phyloP scores from a whole-genome alignment of 2,888 invertebrate species.

The Sturmia bella region DNA sequence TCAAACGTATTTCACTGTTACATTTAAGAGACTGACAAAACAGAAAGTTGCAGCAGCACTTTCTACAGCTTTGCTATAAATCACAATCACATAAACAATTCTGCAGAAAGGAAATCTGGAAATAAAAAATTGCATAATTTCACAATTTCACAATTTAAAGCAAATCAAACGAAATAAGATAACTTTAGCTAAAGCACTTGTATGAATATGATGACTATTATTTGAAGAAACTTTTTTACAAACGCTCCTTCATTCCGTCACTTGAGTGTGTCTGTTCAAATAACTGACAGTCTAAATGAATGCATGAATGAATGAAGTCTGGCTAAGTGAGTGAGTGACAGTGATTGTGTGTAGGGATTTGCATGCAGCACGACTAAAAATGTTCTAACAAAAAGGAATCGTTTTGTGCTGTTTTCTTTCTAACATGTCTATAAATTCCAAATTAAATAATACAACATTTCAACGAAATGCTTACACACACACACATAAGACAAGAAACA shows the following conservation, averaged over 20 bases:
- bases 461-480: no score
- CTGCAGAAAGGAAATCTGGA: neutral
- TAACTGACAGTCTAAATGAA: constrained; percentile 50
- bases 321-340: constrained; percentile 42
- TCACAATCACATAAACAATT: neutral
- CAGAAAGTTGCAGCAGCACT: neutral
- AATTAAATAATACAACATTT: constrained; percentile 57
- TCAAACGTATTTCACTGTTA: neutral
- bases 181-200: constrained; percentile 35
- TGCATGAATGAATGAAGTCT: constrained; percentile 30
- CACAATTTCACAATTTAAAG: constrained; percentile 58
- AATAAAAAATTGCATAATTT: constrained; percentile 63
- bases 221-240: neutral
- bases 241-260: neutral
- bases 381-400: constrained; percentile 1
- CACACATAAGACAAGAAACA: neutral
- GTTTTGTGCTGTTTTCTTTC: constrained; percentile 19
- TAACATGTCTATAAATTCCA: constrained; percentile 54
- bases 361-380: constrained; percentile 7
- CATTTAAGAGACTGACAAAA: neutral
- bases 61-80: no score
- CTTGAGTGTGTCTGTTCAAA: constrained; percentile 36
- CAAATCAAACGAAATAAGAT: constrained; percentile 46
- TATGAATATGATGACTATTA: neutral
- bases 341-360: constrained; percentile 6